A percentile compares a stretch with the other conserved stretches of the same genome.
phyloP scores from a whole-genome alignment of 2,888 invertebrate species.

The Cistogaster globosa region DNA sequence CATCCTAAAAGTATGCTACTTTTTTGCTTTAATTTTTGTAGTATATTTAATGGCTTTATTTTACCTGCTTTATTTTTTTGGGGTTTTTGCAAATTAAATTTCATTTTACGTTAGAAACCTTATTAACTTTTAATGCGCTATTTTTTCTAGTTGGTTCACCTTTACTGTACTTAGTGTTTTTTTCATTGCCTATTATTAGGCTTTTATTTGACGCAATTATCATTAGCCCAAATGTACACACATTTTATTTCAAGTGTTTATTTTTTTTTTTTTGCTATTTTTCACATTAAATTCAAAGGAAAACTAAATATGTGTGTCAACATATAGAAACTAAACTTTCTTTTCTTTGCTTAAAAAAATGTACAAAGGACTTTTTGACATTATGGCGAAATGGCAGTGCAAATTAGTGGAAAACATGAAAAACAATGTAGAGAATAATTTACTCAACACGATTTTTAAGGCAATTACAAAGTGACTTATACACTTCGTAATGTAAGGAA shows the following conservation, averaged over 20 bases:
- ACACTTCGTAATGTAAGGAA: not conserved
- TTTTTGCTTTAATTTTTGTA: too few species aligned
- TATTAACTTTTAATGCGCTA: slow-evolving; percentile 1
- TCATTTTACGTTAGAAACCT: not conserved
- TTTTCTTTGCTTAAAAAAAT: slow-evolving; percentile 6
- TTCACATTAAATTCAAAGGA: not conserved
- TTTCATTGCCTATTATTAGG: slow-evolving; percentile 52
- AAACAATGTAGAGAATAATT: slow-evolving; percentile 6
- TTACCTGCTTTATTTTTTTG: not conserved
- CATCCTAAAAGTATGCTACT: too few species aligned
- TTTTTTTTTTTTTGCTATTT: not conserved
- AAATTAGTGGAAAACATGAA: slow-evolving; percentile 19
- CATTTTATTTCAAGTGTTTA: not conserved
- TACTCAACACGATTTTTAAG: slow-evolving; percentile 9
- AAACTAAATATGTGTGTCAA: slow-evolving; percentile 29
- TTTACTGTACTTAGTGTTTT: not conserved
- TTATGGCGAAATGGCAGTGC: not conserved
- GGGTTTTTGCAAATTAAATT: not conserved
- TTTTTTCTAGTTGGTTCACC: not conserved
- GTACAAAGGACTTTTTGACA: slow-evolving; percentile 14
- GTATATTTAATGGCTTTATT: too few species aligned
- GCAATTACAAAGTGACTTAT: not conserved
- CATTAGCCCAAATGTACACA: slow-evolving; percentile 25
- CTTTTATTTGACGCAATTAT: slow-evolving; percentile 62
- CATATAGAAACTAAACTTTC: slow-evolving; percentile 41